A percentile compares a stretch with the other conserved stretches of the same genome.
These are phyloP conservation scores for Cerceris rybyensis DNA, from an alignment of 2,888 invertebrate species.

Conservation along the genomic window DNA sequence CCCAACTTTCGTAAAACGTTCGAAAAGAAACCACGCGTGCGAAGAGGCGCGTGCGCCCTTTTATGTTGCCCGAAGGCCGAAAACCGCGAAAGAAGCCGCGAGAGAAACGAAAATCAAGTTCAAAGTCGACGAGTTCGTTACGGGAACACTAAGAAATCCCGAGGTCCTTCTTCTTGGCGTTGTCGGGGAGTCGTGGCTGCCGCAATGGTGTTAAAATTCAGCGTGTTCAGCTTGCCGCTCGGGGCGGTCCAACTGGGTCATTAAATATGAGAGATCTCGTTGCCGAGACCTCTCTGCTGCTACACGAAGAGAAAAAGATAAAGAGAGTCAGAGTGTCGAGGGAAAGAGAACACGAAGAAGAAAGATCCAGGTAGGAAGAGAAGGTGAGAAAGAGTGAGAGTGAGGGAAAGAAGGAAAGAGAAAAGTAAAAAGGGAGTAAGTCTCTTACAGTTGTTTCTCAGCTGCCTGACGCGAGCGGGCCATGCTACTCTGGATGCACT, in stretches of 20 bases:
- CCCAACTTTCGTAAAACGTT: too few species aligned
- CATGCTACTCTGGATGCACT: conserved; percentile 68
- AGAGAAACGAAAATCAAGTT: conserved; percentile 37
- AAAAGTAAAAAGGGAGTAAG: conserved; percentile 22
- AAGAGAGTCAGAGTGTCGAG: not conserved
- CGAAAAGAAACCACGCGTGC: too few species aligned
- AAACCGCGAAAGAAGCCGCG: conserved; percentile 10
- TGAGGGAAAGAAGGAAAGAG: conserved; percentile 10
- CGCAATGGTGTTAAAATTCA: conserved; percentile 72
- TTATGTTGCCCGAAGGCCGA: not conserved
- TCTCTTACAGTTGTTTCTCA: conserved; percentile 65
- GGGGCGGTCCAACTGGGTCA: conserved; percentile 73
- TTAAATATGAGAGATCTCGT: conserved; percentile 77
- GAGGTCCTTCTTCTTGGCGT: conserved; percentile 48
- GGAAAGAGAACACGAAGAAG: not conserved
- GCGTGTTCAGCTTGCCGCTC: conserved; percentile 69
- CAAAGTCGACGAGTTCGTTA: conserved; percentile 57
- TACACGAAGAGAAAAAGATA: conserved; percentile 1
- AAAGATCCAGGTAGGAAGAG: not conserved
- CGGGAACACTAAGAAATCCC: conserved; percentile 33
- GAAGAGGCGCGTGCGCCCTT: not conserved
- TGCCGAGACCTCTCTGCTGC: conserved; percentile 56
- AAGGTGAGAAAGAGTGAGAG: conserved; percentile 17
- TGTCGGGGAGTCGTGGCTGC: conserved; percentile 21
- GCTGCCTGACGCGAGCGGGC: conserved; percentile 62